phyloP scores from a whole-genome alignment of 23 tunicate species.

The Trididemnum clinides region DNA sequence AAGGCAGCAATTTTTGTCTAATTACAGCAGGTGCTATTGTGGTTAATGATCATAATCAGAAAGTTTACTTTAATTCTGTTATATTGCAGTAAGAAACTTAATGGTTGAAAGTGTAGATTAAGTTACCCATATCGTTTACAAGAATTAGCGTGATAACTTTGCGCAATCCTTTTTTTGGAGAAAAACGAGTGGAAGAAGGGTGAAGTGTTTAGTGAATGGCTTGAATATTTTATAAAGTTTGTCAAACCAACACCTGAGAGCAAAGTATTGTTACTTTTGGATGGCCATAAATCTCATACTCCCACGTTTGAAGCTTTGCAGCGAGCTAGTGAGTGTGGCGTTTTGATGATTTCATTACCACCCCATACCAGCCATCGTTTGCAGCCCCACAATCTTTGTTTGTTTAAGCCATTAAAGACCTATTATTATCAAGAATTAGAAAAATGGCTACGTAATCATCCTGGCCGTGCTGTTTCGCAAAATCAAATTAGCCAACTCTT shows the following conservation, averaged over 20 bases:
- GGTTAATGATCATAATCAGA: too few relatives aligned
- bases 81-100: too few relatives aligned
- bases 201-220: neutral
- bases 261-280: neutral
- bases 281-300: constrained; percentile 13
- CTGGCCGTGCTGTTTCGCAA: constrained; percentile 16
- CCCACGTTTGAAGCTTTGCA: neutral
- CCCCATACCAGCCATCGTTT: constrained; percentile 19
- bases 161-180: neutral
- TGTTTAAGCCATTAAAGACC: constrained; percentile 15
- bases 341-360: constrained; percentile 17
- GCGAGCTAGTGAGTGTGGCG: neutral
- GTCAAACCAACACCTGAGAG: neutral
- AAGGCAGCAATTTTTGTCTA: neutral
- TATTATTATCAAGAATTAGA: neutral
- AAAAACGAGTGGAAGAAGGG: constrained; percentile 13
- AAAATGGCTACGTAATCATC: constrained; percentile 9
- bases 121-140: too few relatives aligned
- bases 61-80: too few relatives aligned
- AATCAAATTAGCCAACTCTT: constrained; percentile 12
- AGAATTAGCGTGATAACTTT: too few relatives aligned
- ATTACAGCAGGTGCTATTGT: too few relatives aligned
- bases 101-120: too few relatives aligned
- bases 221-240: constrained; percentile 21
- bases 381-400: neutral